Evolutionary conservation across 2,113 vertebrate species (phyloP).

Genomic region (Gymnocephalus cernua): DNA sequence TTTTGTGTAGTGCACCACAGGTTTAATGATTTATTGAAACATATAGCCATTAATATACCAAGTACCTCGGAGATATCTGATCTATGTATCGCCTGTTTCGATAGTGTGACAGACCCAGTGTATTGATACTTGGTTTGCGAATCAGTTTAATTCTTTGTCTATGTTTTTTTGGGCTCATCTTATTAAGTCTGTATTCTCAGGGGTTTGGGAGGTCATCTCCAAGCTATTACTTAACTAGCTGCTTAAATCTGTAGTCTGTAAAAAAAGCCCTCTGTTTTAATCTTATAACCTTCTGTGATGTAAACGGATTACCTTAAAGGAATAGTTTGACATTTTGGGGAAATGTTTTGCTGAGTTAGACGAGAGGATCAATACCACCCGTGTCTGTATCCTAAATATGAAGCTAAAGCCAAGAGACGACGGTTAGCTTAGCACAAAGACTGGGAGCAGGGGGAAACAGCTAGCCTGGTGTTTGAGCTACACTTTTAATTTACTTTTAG

Average conservation of each 20-base stretch:
- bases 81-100: background rate
- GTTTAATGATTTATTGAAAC: constrained; percentile 24
- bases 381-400: background rate
- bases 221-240: constrained; percentile 35
- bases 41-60: constrained; percentile 51
- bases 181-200: constrained; percentile 49
- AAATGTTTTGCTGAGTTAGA: background rate
- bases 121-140: background rate
- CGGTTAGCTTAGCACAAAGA: background rate
- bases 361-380: background rate
- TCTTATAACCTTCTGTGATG: constrained; percentile 21
- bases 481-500: background rate
- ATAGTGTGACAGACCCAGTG: background rate
- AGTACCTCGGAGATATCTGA: constrained; percentile 47
- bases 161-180: background rate
- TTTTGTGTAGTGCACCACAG: constrained; percentile 33
- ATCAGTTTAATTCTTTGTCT: background rate
- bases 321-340: background rate
- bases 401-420: background rate
- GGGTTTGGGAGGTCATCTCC: constrained; percentile 35
- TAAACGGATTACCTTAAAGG: constrained; percentile 45
- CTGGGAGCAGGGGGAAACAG: background rate
- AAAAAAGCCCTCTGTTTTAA: constrained; percentile 18
- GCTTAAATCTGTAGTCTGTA: constrained; percentile 29
- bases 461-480: background rate